Percentiles rank a stretch among this genome's conserved stretches.
phyloP scores from a whole-genome alignment of 1,140 invertebrate species.

The Pinna nobilis region DNA sequence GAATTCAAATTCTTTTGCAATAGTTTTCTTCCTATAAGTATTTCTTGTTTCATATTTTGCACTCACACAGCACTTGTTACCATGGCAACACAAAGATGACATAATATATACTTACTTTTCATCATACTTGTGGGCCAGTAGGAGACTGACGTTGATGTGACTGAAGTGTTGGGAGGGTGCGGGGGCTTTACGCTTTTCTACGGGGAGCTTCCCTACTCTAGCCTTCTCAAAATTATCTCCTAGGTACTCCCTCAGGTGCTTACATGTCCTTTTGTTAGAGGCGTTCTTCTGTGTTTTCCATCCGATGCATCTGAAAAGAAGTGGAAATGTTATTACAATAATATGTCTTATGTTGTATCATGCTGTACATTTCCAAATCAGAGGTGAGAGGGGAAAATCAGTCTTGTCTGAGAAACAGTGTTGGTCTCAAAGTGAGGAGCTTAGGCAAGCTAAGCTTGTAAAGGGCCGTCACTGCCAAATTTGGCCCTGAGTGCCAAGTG shows the following conservation, averaged over 20 bases:
- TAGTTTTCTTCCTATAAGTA: too few species aligned
- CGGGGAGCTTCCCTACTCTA: constrained; percentile 45
- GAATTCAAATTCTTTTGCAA: too few species aligned
- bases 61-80: too few species aligned
- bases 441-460: too few species aligned
- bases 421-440: too few species aligned
- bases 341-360: not conserved
- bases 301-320: constrained; percentile 56
- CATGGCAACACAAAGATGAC: too few species aligned
- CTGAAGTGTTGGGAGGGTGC: constrained; percentile 30
- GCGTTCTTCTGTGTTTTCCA: constrained; percentile 55
- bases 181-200: constrained; percentile 46
- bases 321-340: not conserved
- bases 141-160: constrained; percentile 60
- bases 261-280: constrained; percentile 65
- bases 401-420: too few species aligned
- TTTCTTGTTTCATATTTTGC: too few species aligned
- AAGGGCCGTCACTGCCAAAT: too few species aligned
- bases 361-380: too few species aligned
- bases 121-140: constrained; percentile 68
- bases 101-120: constrained; percentile 61
- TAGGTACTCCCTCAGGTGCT: constrained; percentile 64
- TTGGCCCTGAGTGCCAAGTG: not conserved
- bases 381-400: too few species aligned
- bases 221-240: constrained; percentile 64